Evolutionary conservation across 2,797 vertebrate species (phyloP).

Genomic region (Liasis olivaceus): DNA sequence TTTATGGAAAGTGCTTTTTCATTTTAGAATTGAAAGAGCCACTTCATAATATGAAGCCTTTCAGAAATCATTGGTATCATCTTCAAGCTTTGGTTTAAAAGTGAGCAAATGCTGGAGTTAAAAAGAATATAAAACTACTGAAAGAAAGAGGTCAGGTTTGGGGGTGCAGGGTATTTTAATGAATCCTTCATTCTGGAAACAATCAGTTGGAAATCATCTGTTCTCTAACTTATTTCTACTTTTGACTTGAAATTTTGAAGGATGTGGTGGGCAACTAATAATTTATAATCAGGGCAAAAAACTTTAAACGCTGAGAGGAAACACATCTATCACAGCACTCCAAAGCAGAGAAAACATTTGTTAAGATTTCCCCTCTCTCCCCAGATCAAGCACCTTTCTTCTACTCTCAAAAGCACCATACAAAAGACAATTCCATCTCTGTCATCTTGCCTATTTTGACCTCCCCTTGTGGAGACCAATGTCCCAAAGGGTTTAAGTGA

Average conservation of each 20-base stretch:
- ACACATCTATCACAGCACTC: background rate
- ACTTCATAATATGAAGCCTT: slow-evolving; percentile 1
- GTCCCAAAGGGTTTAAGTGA: background rate
- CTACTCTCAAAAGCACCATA: background rate
- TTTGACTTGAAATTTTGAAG: background rate
- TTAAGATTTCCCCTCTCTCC: background rate
- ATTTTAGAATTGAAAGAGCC: slow-evolving; percentile 10
- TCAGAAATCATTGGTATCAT: background rate
- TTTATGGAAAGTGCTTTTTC: slow-evolving; percentile 5
- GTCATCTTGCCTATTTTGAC: background rate
- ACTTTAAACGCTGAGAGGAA: background rate
- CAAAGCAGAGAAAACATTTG: background rate
- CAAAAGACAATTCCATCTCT: background rate
- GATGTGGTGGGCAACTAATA: background rate
- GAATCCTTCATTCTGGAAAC: background rate
- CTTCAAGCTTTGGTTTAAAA: slow-evolving; percentile 5
- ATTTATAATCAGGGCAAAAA: background rate
- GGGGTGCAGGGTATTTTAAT: too few relatives aligned
- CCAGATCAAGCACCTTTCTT: background rate
- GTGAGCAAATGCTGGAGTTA: background rate
- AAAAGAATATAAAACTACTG: background rate
- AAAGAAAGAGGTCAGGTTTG: background rate
- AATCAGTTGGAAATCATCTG: background rate
- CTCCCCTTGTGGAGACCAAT: background rate
- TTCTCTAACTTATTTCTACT: background rate